Percentiles rank a stretch among this genome's conserved stretches.
Evolutionary conservation across 2,113 vertebrate species (phyloP).

Genomic region (Syrrhaptes paradoxus): DNA sequence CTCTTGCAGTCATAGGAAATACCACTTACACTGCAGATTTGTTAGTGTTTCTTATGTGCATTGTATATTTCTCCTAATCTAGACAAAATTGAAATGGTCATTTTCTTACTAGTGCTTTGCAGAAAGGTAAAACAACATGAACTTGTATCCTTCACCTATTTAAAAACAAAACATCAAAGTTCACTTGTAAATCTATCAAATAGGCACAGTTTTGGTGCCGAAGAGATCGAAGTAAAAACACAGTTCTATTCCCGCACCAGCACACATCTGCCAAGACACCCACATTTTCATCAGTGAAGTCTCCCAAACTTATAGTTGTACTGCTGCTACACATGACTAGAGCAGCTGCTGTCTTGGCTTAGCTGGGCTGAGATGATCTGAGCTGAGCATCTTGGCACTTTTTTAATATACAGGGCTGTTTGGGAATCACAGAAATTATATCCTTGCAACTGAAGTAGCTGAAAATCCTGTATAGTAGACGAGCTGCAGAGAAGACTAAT

Average conservation of each 20-base stretch:
- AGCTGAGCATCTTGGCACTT: neutral
- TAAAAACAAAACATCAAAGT: neutral
- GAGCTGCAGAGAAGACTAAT: neutral
- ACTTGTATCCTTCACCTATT: no score
- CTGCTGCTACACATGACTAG: neutral
- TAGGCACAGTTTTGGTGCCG: neutral
- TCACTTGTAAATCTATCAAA: neutral
- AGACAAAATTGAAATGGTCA: neutral
- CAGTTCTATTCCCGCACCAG: neutral
- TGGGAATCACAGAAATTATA: neutral
- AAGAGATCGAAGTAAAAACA: neutral
- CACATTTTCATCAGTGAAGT: neutral
- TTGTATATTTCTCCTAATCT: neutral
- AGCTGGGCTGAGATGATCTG: neutral
- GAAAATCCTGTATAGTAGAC: neutral
- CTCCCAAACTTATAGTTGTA: fast-evolving
- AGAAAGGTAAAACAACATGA: neutral
- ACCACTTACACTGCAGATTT: neutral
- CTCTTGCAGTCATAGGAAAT: neutral
- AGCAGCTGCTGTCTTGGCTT: neutral
- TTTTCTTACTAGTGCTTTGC: neutral
- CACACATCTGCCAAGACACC: neutral
- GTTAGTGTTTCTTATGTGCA: neutral
- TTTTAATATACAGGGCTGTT: neutral
- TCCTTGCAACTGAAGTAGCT: neutral